Conservation (phyloP, 2,888 invertebrate genomes). For the Patella depressa region DNA sequence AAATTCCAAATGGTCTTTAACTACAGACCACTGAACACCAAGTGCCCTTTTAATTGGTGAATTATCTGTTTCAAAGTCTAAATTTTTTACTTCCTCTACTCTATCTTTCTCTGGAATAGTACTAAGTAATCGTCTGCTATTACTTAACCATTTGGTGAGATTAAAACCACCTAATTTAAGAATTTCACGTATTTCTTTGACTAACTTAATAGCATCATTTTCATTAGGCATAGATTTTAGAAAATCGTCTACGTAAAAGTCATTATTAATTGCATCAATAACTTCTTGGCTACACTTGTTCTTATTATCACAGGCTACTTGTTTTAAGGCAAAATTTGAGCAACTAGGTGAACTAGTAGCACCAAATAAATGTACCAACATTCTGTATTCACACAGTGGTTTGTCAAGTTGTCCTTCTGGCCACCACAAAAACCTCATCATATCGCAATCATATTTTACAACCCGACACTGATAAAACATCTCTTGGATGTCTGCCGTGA, state of each 20-base stretch:
- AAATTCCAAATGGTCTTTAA: conserved; percentile 16
- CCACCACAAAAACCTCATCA: conserved; percentile 26
- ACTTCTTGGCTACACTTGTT: conserved; percentile 11
- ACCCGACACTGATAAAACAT: conserved; percentile 37
- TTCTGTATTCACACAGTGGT: background rate
- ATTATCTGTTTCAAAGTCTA: conserved; percentile 16
- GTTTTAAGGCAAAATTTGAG: background rate
- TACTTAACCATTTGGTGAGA: conserved; percentile 27
- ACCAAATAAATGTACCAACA: conserved; percentile 14
- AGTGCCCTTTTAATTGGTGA: conserved; percentile 24
- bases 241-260: conserved; percentile 36
- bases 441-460: conserved; percentile 22
- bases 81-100: conserved; percentile 1
- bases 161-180: conserved; percentile 22
- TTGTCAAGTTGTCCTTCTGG: background rate
- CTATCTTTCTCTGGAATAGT: conserved; percentile 20
- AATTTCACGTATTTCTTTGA: conserved; percentile 13
- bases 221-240: conserved; percentile 28
- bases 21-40: conserved; percentile 25
- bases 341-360: conserved; percentile 6
- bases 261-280: background rate
- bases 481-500: conserved; percentile 31
- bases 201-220: conserved; percentile 13
- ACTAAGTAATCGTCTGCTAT: conserved; percentile 18
- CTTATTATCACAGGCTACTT: conserved; percentile 3